Evolutionary conservation across 2,797 vertebrate species (phyloP).

Genomic region (Clarias platycephalus): DNA sequence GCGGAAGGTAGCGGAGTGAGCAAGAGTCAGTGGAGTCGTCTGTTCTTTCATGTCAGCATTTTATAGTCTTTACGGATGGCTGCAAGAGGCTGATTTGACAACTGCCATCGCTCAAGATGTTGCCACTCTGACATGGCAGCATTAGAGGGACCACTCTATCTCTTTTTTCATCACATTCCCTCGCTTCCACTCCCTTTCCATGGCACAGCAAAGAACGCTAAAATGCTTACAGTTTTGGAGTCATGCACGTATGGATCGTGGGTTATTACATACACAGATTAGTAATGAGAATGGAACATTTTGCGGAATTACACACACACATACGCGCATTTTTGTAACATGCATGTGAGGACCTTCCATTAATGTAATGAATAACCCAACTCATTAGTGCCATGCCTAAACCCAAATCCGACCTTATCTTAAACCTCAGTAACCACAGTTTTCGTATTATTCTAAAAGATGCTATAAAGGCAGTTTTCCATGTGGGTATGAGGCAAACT

Average conservation of each 20-base stretch:
- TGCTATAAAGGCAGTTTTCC: background rate
- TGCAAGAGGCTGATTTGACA: slow-evolving; percentile 7
- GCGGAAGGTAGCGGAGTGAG: background rate
- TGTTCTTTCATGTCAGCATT: slow-evolving; percentile 19
- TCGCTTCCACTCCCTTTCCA: background rate
- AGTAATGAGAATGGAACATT: background rate
- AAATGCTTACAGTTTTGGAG: background rate
- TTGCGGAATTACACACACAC: background rate
- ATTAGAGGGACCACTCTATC: background rate
- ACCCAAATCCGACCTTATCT: background rate
- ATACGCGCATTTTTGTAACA: background rate
- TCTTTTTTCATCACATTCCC: background rate
- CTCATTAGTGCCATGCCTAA: background rate
- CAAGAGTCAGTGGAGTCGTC: background rate
- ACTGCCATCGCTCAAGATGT: background rate
- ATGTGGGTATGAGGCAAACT: background rate
- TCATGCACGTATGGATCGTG: slow-evolving; percentile 1
- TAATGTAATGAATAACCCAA: background rate
- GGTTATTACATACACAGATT: background rate
- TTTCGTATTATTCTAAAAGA: background rate
- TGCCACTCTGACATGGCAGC: background rate
- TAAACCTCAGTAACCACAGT: no score
- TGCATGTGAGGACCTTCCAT: background rate
- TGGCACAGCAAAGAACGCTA: background rate
- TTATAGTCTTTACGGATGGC: slow-evolving; percentile 1